A percentile compares a stretch with the other conserved stretches of the same genome.
These are phyloP conservation scores for Megaptera novaeangliae DNA, from an alignment of 2,113 vertebrate genomes.

Conservation along the genomic window DNA sequence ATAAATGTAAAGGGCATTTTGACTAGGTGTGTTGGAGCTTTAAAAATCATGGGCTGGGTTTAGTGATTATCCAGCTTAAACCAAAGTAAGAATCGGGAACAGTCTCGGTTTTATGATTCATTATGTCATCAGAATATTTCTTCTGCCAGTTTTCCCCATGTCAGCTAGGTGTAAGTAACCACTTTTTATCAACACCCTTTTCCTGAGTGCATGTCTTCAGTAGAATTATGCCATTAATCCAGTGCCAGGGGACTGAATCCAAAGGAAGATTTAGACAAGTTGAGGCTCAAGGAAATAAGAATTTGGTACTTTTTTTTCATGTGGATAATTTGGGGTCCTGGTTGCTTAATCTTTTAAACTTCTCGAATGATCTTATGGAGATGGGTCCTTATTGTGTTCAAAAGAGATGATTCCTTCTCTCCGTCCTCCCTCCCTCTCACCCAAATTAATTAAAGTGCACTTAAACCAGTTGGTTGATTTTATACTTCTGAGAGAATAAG, in stretches of 20 bases:
- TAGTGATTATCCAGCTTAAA: background rate
- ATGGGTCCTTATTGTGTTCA: background rate
- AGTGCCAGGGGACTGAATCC: background rate
- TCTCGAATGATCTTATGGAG: background rate
- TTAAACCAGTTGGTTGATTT: background rate
- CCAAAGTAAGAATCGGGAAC: background rate
- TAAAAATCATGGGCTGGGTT: background rate
- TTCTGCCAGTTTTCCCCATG: background rate
- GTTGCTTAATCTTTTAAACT: constrained; percentile 18
- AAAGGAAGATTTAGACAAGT: background rate
- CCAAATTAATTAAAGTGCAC: background rate
- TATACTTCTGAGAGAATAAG: constrained; percentile 16
- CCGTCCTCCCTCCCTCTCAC: background rate
- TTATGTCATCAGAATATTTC: background rate
- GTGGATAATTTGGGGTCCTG: background rate
- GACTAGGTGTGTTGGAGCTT: background rate
- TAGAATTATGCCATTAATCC: background rate
- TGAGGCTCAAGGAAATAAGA: background rate
- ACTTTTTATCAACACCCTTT: background rate
- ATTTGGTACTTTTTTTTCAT: background rate
- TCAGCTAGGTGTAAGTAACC: background rate
- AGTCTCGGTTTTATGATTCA: background rate
- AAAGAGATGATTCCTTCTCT: background rate
- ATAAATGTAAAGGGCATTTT: background rate
- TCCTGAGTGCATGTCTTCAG: background rate